Evolutionary conservation across 2,888 invertebrate species (phyloP).

Genomic region (Ditylenchus weischeri): DNA sequence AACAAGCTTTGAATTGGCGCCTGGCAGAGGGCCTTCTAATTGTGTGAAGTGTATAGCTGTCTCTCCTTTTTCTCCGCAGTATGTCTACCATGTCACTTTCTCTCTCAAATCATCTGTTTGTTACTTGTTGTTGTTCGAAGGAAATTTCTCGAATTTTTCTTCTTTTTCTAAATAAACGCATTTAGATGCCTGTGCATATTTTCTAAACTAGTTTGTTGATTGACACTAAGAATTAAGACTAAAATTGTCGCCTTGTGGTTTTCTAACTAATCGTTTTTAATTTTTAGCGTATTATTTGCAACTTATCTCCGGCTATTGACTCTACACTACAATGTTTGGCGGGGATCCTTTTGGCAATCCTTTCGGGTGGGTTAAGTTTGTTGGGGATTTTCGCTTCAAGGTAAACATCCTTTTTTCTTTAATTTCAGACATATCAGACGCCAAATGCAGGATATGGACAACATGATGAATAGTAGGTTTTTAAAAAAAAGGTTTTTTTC

Average conservation of each 20-base stretch:
- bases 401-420: not conserved
- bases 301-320: not conserved
- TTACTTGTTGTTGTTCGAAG: not conserved
- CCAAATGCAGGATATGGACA: slow-evolving; percentile 54
- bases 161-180: not conserved
- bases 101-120: not conserved
- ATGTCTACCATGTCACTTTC: not conserved
- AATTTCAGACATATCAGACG: slow-evolving; percentile 48
- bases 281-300: not conserved
- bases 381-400: not conserved
- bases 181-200: not conserved
- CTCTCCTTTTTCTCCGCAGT: not conserved
- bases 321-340: slow-evolving; percentile 32
- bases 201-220: not conserved
- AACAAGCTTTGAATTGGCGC: slow-evolving; percentile 2
- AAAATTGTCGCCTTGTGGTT: not conserved
- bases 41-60: not conserved
- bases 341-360: slow-evolving; percentile 41
- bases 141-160: slow-evolving; percentile 17
- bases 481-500: not conserved
- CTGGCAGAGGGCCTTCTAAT: not conserved
- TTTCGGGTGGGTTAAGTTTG: slow-evolving; percentile 31
- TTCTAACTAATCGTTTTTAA: not conserved
- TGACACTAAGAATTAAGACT: not conserved
- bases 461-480: slow-evolving; percentile 49